Base-by-base conservation (phyloP, 92 coral and sea anemone species). In the Heteractis magnifica region DNA sequence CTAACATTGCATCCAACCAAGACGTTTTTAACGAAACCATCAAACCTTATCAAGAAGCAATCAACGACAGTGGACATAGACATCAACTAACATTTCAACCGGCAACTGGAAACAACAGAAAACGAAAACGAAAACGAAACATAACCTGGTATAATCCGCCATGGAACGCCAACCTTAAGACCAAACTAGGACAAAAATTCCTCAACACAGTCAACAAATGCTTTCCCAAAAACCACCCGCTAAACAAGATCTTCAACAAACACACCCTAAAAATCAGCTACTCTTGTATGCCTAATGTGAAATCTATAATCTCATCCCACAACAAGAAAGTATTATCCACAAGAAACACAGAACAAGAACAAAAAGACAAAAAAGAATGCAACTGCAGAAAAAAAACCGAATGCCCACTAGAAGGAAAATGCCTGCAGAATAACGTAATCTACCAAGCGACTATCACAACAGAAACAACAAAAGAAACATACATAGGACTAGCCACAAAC, bases 181-280 rank as follows among this genome's bases (percentile, higher is more conserved):
- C 87, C 9, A 82, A 87, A 76, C 77, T 75, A 49, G 79, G 90
- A 53, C 82, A 71, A 68, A 82, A 68, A 49, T 87, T 82, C 58
- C 78, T 82, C 6, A 71, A 16, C 83, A 49, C 59, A 53, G 56
- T 87, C 55, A 77, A 77, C 77, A 87, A 80, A 86, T 84, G 88
- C 75, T 87, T 87, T 49, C 88, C 88, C 44, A 77, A 65, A 68
- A 52, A 77, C 77, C 88, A 84, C 84, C 85, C 88, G 20, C 78
- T 87, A 71, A 73, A 83, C 56, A 83, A 87, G 53, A 84, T 87
- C 88, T 87, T 83, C 83, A 87, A 83, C 84, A 87, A 83, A 53
- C 81, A 87, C 79, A 87, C 90, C 51, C 84, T 87, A 4, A 87
- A 87, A 51, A 84, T 87, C 77, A 87, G 87, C 77, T 87, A 82